phyloP scores from a whole-genome alignment of 2,888 invertebrate species.

The Parelbella ahira region DNA sequence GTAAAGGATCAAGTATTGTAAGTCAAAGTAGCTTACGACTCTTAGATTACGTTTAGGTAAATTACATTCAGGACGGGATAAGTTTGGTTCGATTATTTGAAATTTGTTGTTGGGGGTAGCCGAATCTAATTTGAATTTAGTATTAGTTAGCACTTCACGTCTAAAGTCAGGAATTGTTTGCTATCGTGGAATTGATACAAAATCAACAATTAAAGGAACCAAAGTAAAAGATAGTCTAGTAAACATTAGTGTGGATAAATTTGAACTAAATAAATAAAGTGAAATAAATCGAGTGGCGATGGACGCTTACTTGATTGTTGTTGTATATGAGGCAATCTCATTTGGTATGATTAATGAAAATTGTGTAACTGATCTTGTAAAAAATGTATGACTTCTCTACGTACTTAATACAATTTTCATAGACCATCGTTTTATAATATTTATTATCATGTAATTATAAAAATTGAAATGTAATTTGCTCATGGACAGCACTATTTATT shows the following conservation, averaged over 20 bases:
- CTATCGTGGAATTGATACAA: conserved; percentile 66
- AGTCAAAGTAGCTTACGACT: conserved; percentile 45
- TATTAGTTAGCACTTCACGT: conserved; percentile 31
- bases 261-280: conserved; percentile 22
- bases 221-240: conserved; percentile 52
- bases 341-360: conserved; percentile 1
- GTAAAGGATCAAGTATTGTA: conserved; percentile 59
- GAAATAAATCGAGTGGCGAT: conserved; percentile 11
- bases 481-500: not conserved
- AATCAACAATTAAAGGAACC: conserved; percentile 63
- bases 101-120: conserved; percentile 29
- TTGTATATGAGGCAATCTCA: conserved; percentile 10
- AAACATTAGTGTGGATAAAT: conserved; percentile 25
- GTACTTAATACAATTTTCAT: not conserved
- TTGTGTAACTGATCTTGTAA: conserved; percentile 12
- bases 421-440: conserved; percentile 3
- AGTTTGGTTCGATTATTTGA: conserved; percentile 27
- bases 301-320: conserved; percentile 18
- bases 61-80: conserved; percentile 22
- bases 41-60: conserved; percentile 33
- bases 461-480: conserved; percentile 1
- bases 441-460: conserved; percentile 5
- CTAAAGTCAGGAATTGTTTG: conserved; percentile 60
- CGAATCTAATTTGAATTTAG: conserved; percentile 29
- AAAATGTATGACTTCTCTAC: conserved; percentile 5